Conservation (phyloP, 2,113 vertebrate species). For the human (Homo sapiens) region GRCh38 chr9:77005501-77006000, state of each 20-base stretch:
- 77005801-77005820: background rate
- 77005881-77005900: too few species aligned
- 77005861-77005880: background rate
- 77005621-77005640: background rate
- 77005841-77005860: conserved; percentile 31
- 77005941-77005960: too few species aligned
- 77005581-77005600: background rate
- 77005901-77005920: too few species aligned
- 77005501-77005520: background rate
- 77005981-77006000: too few species aligned
- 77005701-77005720: conserved; percentile 9
- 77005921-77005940: too few species aligned
- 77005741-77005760: background rate
- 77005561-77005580: background rate
- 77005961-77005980: too few species aligned
- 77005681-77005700: background rate
- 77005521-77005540: background rate
- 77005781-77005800: background rate
- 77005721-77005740: background rate
- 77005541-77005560: background rate
- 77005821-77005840: conserved; percentile 11
- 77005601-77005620: background rate
- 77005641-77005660: background rate
- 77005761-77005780: background rate
- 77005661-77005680: background rate